Evolutionary conservation across 2,888 invertebrate genomes (phyloP), one percentile per base, ranked within the genome.

Genomic region (Acronicta leporina): DNA sequence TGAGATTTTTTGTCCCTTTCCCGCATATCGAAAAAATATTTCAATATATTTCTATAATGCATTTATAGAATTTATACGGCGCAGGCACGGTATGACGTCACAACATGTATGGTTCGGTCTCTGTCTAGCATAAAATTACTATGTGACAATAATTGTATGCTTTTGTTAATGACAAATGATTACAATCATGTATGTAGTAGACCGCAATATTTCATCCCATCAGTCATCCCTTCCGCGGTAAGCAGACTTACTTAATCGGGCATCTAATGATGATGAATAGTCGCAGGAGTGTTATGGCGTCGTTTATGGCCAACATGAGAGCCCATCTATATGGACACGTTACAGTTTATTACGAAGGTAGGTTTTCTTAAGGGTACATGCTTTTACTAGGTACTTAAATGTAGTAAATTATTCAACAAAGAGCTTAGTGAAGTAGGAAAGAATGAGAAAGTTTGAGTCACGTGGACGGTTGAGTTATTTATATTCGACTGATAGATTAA

Each of bases 181-280:
- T 7, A 6, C 1, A 27, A 7, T 27, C 27, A 27, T 30, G 2
- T 30, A 30, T 5, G 11, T 13, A 35, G 11, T 35, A 1, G 13
- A 11, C 35, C 35, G 13, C 13, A 35, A 13, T 35, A 35, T 13
- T 35, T 35, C 35, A 13, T 13, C 35, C 35, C 35, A 13, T 35
- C 35, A 13, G 35, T 35, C 35, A 35, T 40, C 9, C 38, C n/a
- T 6, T 41, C 11, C 40, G 35, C 43, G 16, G 33, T 30, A 43
- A 30, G 27, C 52, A 50, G 53, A 41, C 25, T 41, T 57, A 50
- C 52, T 57, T 59, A 71, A 71, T 66, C 44, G 47, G 51, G 50
- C 43, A 51, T 47, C 43, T 68, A 72, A 72, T 68, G 44, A 49
- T 57, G 73, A 68, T 49, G 51, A 55, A 68, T 68, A 44, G 42